Conservation (phyloP, 2,888 invertebrate species). For the Molorchus minor region DNA sequence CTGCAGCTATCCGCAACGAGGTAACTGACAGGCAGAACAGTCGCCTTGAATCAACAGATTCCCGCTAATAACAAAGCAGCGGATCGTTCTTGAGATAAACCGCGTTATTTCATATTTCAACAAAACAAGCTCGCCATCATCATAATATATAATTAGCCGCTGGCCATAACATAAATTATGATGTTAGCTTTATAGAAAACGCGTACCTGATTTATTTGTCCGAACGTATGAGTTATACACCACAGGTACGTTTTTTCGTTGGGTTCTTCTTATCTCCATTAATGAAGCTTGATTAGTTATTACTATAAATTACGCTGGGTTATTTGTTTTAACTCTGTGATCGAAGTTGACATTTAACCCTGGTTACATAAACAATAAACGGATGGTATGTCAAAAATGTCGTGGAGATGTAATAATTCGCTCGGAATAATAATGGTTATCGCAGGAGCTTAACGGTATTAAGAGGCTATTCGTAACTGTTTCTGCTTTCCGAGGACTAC, state of each 20-base stretch:
- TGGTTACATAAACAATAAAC: constrained; percentile 16
- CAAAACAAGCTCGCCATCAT: constrained; percentile 60
- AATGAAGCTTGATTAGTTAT: constrained; percentile 37
- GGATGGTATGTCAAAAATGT: constrained; percentile 9
- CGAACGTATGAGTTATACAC: constrained; percentile 42
- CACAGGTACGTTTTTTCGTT: constrained; percentile 41
- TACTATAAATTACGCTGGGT: constrained; percentile 32
- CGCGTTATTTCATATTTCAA: constrained; percentile 62
- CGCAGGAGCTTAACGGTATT: not conserved
- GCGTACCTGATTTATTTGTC: constrained; percentile 57
- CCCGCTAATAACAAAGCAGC: constrained; percentile 59
- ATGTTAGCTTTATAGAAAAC: constrained; percentile 62
- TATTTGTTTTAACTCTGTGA: constrained; percentile 14
- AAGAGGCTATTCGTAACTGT: not conserved
- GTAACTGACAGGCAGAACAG: constrained; percentile 18
- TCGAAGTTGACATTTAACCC: constrained; percentile 13
- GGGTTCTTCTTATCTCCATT: constrained; percentile 31
- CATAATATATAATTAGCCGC: constrained; percentile 62
- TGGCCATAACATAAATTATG: constrained; percentile 62
- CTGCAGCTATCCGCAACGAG: too few relatives aligned
- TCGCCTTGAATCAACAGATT: constrained; percentile 43
- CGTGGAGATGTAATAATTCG: not conserved
- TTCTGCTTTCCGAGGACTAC: too few relatives aligned
- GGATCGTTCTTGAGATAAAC: constrained; percentile 54
- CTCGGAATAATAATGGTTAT: not conserved